phyloP scores from a whole-genome alignment of 2,888 invertebrate species.

The Tinea pellionella region DNA sequence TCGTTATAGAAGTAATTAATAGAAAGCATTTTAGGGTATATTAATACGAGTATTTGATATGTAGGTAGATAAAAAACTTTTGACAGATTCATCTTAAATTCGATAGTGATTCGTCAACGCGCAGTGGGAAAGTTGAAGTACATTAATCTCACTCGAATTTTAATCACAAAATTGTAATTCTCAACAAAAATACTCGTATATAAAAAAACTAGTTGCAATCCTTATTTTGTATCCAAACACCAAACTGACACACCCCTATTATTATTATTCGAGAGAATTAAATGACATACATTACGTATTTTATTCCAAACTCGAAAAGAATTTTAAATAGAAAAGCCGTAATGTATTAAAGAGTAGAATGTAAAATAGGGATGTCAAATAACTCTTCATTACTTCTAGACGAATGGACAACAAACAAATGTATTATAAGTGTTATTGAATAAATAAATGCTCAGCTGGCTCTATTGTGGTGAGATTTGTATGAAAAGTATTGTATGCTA shows the following conservation, averaged over 20 bases:
- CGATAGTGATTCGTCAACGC: too few relatives aligned
- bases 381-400: conserved; percentile 29
- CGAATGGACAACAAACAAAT: conserved; percentile 30
- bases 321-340: not conserved
- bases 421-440: conserved; percentile 27
- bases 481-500: not conserved
- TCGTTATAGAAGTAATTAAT: too few relatives aligned
- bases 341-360: not conserved
- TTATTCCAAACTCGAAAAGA: not conserved
- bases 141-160: not conserved
- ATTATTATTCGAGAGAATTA: not conserved
- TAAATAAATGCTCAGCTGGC: conserved; percentile 32
- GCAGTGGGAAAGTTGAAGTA: not conserved
- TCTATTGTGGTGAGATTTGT: conserved; percentile 23
- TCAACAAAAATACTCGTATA: not conserved
- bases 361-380: conserved; percentile 4
- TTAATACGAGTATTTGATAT: too few relatives aligned
- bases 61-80: too few relatives aligned
- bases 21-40: too few relatives aligned
- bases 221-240: not conserved
- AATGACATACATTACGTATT: not conserved
- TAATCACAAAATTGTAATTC: conserved; percentile 2
- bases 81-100: too few relatives aligned
- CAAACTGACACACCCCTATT: not conserved
- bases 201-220: not conserved